Percentiles rank a stretch among this genome's conserved stretches.
phyloP scores from a whole-genome alignment of 2,113 vertebrate genomes.

The Sebastes fasciatus region DNA sequence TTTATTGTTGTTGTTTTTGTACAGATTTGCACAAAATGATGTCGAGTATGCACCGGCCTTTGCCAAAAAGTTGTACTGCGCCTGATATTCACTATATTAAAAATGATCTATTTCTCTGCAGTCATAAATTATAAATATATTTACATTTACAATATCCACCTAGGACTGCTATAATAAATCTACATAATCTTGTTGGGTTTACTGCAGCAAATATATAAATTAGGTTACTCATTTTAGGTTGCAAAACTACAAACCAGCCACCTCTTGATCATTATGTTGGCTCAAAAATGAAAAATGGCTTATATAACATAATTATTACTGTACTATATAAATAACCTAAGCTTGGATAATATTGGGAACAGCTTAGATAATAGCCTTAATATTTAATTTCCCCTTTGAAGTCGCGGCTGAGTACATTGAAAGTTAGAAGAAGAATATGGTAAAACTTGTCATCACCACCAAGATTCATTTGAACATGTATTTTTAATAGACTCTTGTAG shows the following conservation, averaged over 20 bases:
- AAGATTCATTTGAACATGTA: slow-evolving; percentile 73
- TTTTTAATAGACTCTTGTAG: slow-evolving; percentile 79
- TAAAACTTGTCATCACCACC: slow-evolving; percentile 74
- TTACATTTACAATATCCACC: slow-evolving; percentile 70
- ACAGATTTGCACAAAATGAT: slow-evolving; percentile 56
- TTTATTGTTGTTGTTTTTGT: slow-evolving; percentile 24
- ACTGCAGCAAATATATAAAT: slow-evolving; percentile 71
- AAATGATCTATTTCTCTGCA: slow-evolving; percentile 65
- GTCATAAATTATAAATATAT: slow-evolving; percentile 71
- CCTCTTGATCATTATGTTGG: slow-evolving; percentile 50
- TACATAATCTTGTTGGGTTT: slow-evolving; percentile 61
- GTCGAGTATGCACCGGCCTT: slow-evolving; percentile 33
- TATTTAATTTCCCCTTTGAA: slow-evolving; percentile 81
- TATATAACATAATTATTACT: slow-evolving; percentile 68
- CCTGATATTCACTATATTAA: slow-evolving; percentile 26
- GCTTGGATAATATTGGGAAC: slow-evolving; percentile 72
- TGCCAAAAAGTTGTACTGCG: slow-evolving; percentile 51
- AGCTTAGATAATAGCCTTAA: slow-evolving; percentile 81
- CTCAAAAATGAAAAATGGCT: slow-evolving; percentile 54
- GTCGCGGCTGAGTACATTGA: slow-evolving; percentile 67
- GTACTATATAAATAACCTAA: slow-evolving; percentile 71
- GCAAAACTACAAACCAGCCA: slow-evolving; percentile 57
- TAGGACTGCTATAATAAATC: slow-evolving; percentile 62
- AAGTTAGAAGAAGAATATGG: slow-evolving; percentile 77
- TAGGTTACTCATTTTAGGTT: slow-evolving; percentile 63